These are phyloP conservation scores for Yponomeuta plumbellus DNA, from an alignment of 2,888 invertebrate species.

Conservation along the genomic window DNA sequence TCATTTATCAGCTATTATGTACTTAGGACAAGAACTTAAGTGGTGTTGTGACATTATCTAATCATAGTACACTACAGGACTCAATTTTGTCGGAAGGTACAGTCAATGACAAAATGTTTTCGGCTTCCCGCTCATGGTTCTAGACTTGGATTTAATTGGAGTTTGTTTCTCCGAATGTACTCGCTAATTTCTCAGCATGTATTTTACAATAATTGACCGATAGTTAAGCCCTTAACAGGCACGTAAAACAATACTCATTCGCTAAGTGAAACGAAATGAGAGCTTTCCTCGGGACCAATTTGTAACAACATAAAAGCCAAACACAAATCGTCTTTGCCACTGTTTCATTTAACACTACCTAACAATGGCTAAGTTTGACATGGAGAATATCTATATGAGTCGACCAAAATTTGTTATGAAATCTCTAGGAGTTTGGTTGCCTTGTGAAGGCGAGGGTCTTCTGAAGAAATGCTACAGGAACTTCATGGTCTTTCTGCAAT, in stretches of 20 bases:
- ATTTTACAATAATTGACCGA: no score
- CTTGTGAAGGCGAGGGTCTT: slow-evolving; percentile 34
- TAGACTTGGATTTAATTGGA: neutral
- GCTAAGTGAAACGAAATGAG: no score
- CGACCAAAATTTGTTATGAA: slow-evolving; percentile 60
- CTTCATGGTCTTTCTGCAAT: slow-evolving; percentile 52
- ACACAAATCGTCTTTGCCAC: neutral
- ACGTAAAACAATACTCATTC: no score
- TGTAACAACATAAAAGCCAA: neutral
- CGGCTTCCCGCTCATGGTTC: neutral
- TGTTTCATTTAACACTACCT: neutral
- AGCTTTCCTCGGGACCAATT: neutral
- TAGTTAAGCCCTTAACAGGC: no score
- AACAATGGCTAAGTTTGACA: neutral
- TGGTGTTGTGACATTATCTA: neutral
- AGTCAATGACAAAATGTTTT: neutral
- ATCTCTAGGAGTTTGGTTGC: slow-evolving; percentile 59
- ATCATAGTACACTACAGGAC: neutral
- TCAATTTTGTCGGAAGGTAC: neutral
- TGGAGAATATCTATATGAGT: slow-evolving; percentile 49
- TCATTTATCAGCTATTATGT: neutral
- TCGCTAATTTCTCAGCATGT: no score
- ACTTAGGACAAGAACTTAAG: neutral
- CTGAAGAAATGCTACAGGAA: slow-evolving; percentile 36
- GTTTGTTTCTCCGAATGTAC: no score